Base-by-base conservation (phyloP, 2,888 invertebrate species). In the Hypolimnas misippus region DNA sequence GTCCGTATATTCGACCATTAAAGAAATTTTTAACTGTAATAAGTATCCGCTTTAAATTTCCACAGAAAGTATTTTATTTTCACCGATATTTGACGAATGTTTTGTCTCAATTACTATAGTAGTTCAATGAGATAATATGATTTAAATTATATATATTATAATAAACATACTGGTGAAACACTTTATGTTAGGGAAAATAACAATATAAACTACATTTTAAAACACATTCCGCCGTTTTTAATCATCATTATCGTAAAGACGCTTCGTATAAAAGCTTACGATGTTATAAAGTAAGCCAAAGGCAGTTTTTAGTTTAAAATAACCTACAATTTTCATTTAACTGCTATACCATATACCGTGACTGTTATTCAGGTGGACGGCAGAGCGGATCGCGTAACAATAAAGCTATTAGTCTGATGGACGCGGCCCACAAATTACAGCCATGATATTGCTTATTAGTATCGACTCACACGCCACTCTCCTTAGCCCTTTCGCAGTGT, bases 391-490 rank as follows among this genome's bases (percentile, higher is more conserved):
- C 53, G 46, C 7, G 58, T 49, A 53, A 52, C 53, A 53, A 53
- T 57, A 57, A 57, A 21, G 57, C 53, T 53, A 57, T 57, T 57
- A 62, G 40, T 10, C 5, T 62, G 57, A 50, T 40, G 57, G 31
- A 40, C 38, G 16, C 35, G 44, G 56, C 42, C 31, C 40, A 53
- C 53, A 59, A 59, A 59, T 59, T 53, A 53, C 46, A 4, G 17
- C 3, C 42, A 46, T 46, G 17, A 33, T 56, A 54, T 57, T 42
- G 42, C 57, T 57, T 57, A 53, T 53, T 57, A 62, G 62, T 62
- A 53, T 62, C 53, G 57, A 31, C 49, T 62, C 57, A 57, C 62
- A 53, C 40, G 57, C 57, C 38, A 54, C 52, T n/a, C 29, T 25
- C 44, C 44, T 54, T 54, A 42, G 46, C 55, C 61, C 55, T 55